Conservation (phyloP, 2,113 vertebrate species). For the Melozone crissalis region DNA sequence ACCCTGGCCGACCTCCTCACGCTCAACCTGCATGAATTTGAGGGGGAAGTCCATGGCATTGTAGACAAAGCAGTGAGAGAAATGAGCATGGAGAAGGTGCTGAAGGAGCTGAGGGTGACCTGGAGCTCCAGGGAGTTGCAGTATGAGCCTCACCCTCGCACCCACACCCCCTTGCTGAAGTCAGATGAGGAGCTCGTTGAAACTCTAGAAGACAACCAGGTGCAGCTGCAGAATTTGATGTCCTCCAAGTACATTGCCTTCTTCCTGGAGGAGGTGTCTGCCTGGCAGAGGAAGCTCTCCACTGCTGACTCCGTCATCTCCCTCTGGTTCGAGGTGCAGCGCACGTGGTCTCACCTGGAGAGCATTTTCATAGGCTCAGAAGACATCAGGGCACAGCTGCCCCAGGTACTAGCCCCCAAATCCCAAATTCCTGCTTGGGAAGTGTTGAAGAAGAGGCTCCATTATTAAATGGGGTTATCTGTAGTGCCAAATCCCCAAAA, state of each 20-base stretch:
- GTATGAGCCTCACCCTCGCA: conserved; percentile 84
- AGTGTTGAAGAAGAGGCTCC: background rate
- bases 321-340: conserved; percentile 94
- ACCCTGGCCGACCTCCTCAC: conserved; percentile 87
- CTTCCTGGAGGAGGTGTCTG: conserved; percentile 90
- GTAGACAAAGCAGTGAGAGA: conserved; percentile 89
- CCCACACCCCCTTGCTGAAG: conserved; percentile 77
- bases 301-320: conserved; percentile 82
- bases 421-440: background rate
- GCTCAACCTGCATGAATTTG: conserved; percentile 89
- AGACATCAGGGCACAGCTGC: conserved; percentile 91
- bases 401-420: conserved; percentile 77
- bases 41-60: conserved; percentile 89
- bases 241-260: conserved; percentile 87
- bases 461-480: background rate
- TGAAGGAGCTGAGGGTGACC: conserved; percentile 80
- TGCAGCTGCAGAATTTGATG: conserved; percentile 94
- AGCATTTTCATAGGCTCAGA: conserved; percentile 96
- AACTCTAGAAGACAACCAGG: conserved; percentile 94
- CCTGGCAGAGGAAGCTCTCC: conserved; percentile 90
- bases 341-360: conserved; percentile 91
- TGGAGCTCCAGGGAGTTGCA: conserved; percentile 88
- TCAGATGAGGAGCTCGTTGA: conserved; percentile 88
- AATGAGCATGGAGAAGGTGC: conserved; percentile 85
- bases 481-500: background rate